A percentile compares a stretch with the other conserved stretches of the same genome.
Conservation (phyloP, 2,113 vertebrate species). For the Aythya baeri region DNA sequence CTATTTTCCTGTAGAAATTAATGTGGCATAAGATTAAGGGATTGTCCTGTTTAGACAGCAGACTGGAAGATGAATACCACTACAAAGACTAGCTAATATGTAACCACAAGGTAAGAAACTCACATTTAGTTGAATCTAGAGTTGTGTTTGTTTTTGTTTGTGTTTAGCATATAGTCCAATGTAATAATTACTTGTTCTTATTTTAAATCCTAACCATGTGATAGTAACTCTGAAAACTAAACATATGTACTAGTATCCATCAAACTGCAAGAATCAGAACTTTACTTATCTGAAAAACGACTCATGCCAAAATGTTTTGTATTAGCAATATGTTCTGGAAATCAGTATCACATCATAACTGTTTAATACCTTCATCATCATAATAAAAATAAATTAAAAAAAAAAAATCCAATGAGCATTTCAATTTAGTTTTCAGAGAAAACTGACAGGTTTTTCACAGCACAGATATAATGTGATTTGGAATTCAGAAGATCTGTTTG, state of each 20-base stretch:
- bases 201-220: not conserved
- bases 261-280: not conserved
- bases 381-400: no score
- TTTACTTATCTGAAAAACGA: not conserved
- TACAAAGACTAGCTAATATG: not conserved
- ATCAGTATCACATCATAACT: not conserved
- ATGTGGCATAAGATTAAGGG: not conserved
- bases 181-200: not conserved
- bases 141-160: not conserved
- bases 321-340: not conserved
- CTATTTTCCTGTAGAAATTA: not conserved
- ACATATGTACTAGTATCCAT: not conserved
- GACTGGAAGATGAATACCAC: not conserved
- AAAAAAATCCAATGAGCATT: not conserved
- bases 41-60: not conserved
- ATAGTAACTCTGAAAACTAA: not conserved
- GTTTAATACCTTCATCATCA: no score
- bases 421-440: not conserved
- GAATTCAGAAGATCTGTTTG: conserved; percentile 30
- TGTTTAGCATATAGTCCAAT: not conserved
- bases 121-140: not conserved
- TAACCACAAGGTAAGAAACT: not conserved
- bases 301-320: not conserved
- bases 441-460: not conserved
- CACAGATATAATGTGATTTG: not conserved